Evolutionary conservation across 2,888 invertebrate genomes (phyloP).

Genomic region (Clivina fossor): DNA sequence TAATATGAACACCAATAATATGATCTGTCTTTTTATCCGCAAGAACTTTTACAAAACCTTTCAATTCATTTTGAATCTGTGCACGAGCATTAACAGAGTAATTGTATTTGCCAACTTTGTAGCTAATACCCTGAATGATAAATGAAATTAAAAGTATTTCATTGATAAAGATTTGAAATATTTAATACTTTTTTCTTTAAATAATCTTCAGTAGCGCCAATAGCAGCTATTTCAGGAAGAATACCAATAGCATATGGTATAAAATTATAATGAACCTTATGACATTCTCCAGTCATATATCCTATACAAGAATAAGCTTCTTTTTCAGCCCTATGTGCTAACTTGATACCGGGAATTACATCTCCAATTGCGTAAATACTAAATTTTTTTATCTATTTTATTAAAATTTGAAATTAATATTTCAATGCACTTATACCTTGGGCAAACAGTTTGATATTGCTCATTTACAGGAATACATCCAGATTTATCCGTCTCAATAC

Average conservation of each 20-base stretch:
- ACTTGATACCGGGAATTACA: background rate
- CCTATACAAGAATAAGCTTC: background rate
- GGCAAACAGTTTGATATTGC: background rate
- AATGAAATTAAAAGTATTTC: too few relatives aligned
- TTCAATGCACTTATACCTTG: too few relatives aligned
- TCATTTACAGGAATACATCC: background rate
- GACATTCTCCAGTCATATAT: background rate
- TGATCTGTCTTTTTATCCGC: background rate
- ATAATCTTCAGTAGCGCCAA: background rate
- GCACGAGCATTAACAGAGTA: background rate
- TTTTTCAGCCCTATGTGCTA: background rate
- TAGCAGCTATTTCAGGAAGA: background rate
- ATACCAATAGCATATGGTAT: background rate
- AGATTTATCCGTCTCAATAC: background rate
- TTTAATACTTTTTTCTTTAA: background rate
- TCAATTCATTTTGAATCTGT: background rate
- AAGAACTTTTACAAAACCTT: background rate
- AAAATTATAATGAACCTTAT: background rate
- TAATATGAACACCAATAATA: background rate
- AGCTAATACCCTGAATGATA: background rate
- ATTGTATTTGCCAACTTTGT: background rate
- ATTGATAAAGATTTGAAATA: too few relatives aligned
- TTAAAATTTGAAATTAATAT: too few relatives aligned
- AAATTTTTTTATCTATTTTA: too few relatives aligned
- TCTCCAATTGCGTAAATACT: background rate